Percentiles rank a stretch among this genome's conserved stretches.
phyloP scores from a whole-genome alignment of 1,140 invertebrate genomes.

The Bombus terrestris region DNA sequence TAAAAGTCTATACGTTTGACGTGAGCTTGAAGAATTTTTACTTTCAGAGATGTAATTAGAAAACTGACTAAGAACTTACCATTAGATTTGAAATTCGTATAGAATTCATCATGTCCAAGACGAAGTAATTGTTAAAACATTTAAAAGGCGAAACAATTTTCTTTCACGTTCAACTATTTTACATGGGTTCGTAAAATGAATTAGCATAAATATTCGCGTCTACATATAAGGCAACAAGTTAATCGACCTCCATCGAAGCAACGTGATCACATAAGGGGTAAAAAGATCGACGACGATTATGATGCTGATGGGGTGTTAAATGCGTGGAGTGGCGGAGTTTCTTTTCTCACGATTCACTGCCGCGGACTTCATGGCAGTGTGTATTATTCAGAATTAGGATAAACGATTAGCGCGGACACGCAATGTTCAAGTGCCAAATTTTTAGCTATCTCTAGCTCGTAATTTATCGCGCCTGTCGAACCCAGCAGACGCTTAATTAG shows the following conservation, averaged over 20 bases:
- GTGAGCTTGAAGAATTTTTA: no score
- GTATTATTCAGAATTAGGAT: constrained; percentile 59
- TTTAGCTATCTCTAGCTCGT: constrained; percentile 74
- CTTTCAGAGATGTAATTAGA: no score
- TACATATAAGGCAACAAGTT: no score
- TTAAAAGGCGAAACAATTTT: no score
- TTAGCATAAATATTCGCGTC: no score
- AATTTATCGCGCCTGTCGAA: constrained; percentile 47
- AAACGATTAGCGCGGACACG: constrained; percentile 73
- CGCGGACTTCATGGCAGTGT: constrained; percentile 38
- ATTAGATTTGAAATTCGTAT: no score
- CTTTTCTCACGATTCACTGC: constrained; percentile 45
- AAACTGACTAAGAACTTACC: no score
- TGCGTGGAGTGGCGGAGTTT: background rate
- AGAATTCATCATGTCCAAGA: no score
- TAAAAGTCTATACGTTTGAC: no score
- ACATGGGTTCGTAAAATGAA: no score
- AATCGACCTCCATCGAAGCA: background rate
- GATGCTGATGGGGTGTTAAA: background rate
- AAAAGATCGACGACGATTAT: background rate
- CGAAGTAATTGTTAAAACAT: no score
- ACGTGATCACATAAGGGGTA: background rate
- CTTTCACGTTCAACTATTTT: no score
- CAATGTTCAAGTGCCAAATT: constrained; percentile 78
- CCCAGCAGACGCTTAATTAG: constrained; percentile 50